Conservation (phyloP, 2,113 vertebrate genomes). For the Trichechus manatus region DNA sequence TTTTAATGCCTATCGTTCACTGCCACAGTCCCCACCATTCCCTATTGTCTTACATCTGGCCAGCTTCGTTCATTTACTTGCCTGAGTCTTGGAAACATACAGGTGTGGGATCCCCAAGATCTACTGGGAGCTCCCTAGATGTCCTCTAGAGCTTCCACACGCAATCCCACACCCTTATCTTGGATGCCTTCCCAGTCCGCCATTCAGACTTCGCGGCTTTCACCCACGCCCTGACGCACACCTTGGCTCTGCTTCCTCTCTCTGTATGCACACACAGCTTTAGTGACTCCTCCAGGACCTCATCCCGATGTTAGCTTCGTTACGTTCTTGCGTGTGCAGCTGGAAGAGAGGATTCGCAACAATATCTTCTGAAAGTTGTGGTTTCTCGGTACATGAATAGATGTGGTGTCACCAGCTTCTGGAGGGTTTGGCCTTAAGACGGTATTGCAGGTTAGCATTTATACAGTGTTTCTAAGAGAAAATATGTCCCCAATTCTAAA, state of each 20-base stretch:
- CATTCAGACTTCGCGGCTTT: neutral
- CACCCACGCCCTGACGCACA: neutral
- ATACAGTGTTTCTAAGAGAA: slow-evolving; percentile 41
- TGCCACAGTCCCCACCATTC: neutral
- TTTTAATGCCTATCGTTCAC: neutral
- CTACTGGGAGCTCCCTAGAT: neutral
- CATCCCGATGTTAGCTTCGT: neutral
- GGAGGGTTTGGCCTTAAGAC: neutral
- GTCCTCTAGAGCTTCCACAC: neutral
- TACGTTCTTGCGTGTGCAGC: neutral
- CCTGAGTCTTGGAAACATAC: neutral
- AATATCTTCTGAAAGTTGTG: neutral
- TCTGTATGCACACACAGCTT: neutral
- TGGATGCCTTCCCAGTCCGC: neutral
- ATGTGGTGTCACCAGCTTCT: neutral
- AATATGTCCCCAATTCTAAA: neutral
- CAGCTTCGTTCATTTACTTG: neutral
- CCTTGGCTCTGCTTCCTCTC: neutral
- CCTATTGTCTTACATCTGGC: neutral
- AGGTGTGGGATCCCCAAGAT: neutral
- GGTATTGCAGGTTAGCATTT: neutral
- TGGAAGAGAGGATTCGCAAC: neutral
- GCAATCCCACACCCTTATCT: neutral
- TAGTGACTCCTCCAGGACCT: neutral
- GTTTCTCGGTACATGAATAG: neutral